Base-by-base conservation (phyloP, 2,113 vertebrate species). In the Crotalus helleri region DNA sequence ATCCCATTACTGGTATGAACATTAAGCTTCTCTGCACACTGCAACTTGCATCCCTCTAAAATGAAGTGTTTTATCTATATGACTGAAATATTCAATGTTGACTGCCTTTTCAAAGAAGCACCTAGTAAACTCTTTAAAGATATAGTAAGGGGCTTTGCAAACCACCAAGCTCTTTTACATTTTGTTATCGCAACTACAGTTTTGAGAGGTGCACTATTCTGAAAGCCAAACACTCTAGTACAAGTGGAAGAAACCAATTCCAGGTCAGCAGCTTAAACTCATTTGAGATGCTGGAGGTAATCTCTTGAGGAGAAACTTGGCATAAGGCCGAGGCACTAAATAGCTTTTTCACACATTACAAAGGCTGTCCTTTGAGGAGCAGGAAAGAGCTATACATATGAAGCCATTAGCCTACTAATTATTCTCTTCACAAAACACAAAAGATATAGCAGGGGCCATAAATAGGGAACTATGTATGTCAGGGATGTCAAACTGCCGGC, bases 151-250 rank as follows among this genome's bases (percentile, higher is more conserved):
- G 88, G 89, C 95, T 87, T 54, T 2, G 87, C 54, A 92, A 24
- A 5, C 39, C 10, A 89, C 87, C n/a, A 91, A 94, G 89, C 86
- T 92, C 81, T 0, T 87, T 69, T 64, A 89, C 74, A 94, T 92
- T 92, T 91, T 90, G 54, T 93, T 95, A 91, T 94, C 13, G 57
- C 96, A 93, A 33, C 89, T 90, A 93, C 91, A 89, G 89, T 88
- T 94, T 23, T 23, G 69, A 93, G 88, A 93, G 51, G 19, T 24
- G 54, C 69, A 59, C 91, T 64, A 93, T 55, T 44, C 92, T 93
- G 17, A 44, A 57, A 92, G 90, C 91, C 92, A 90, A 90, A 93
- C 91, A 94, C 92, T 93, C 94, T 81, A 90, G 90, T 21, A 57
- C 85, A 89, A 92, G 89, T 46, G 81, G 74, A 93, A 94, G 91